A percentile compares a stretch with the other conserved stretches of the same genome.
Conservation (phyloP, 2,888 invertebrate genomes). For the Ceramica pisi region DNA sequence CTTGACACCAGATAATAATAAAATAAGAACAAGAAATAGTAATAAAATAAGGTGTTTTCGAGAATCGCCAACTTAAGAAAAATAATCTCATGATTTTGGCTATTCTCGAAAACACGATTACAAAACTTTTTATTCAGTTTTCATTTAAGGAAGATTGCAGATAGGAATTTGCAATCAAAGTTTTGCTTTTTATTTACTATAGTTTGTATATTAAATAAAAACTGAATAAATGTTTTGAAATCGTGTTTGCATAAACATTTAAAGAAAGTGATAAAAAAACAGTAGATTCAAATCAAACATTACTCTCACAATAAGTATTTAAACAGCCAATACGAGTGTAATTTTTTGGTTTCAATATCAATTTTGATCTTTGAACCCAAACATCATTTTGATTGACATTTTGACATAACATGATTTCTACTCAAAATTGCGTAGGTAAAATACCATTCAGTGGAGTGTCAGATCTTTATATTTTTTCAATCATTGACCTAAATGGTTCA, state of each 20-base stretch:
- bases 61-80: too few relatives aligned
- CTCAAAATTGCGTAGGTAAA: constrained; percentile 46
- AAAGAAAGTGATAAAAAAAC: constrained; percentile 44
- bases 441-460: constrained; percentile 44
- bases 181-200: not conserved
- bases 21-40: too few relatives aligned
- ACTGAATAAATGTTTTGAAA: not conserved
- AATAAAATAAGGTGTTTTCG: too few relatives aligned
- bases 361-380: constrained; percentile 53
- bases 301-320: constrained; percentile 38
- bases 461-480: constrained; percentile 57
- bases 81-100: too few relatives aligned
- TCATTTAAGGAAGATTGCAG: too few relatives aligned
- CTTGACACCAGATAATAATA: too few relatives aligned
- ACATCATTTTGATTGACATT: constrained; percentile 58
- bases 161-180: too few relatives aligned
- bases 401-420: constrained; percentile 61
- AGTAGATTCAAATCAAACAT: constrained; percentile 14
- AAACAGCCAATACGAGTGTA: constrained; percentile 27
- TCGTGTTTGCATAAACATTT: constrained; percentile 11
- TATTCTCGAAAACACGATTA: too few relatives aligned
- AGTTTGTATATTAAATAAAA: too few relatives aligned
- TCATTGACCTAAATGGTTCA: constrained; percentile 81
- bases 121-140: too few relatives aligned
- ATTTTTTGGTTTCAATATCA: constrained; percentile 41